Evolutionary conservation across 2,113 vertebrate genomes (phyloP).

Genomic region (Epinephelus fuscoguttatus): DNA sequence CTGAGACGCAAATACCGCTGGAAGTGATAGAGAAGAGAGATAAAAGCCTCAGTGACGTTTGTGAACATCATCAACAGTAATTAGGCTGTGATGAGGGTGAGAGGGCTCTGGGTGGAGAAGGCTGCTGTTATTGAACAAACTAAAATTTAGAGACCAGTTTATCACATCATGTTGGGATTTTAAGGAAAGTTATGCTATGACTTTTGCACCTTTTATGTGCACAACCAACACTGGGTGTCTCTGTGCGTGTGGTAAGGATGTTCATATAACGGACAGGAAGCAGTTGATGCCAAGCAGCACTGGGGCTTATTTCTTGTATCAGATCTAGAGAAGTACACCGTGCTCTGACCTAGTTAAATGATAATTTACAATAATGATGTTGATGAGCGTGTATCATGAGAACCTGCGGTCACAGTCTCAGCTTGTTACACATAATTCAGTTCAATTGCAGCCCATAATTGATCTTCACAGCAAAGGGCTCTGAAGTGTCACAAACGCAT

Average conservation of each 20-base stretch:
- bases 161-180: neutral
- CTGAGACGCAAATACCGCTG: neutral
- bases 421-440: neutral
- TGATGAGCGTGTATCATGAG: neutral
- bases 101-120: neutral
- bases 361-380: neutral
- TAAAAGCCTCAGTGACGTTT: neutral
- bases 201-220: neutral
- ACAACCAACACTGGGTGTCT: neutral
- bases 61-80: neutral
- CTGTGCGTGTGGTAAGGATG: neutral
- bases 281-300: neutral
- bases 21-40: neutral
- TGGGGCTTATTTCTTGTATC: neutral
- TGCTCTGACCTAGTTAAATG: neutral
- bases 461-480: neutral
- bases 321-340: neutral
- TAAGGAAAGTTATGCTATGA: neutral
- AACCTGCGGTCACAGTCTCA: neutral
- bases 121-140: constrained; percentile 7
- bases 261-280: constrained; percentile 2
- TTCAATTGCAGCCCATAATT: neutral
- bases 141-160: neutral
- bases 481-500: neutral
- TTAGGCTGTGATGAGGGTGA: neutral